These are phyloP conservation scores for Pogonomyrmex californicus DNA, from an alignment of 1,140 invertebrate genomes.

Conservation along the genomic window DNA sequence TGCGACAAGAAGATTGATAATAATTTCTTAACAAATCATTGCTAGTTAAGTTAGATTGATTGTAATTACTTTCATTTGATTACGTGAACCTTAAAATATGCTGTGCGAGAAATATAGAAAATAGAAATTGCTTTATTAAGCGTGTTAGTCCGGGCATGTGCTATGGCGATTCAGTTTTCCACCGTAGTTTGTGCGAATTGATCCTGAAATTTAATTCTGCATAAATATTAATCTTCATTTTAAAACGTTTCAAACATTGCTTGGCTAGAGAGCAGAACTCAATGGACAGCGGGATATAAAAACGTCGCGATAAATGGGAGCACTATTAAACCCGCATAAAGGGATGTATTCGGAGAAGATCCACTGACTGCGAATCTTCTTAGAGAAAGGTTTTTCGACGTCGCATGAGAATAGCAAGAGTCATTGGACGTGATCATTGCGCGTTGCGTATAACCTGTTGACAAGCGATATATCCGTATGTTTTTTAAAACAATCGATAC, in stretches of 20 bases:
- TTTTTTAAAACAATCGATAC: neutral
- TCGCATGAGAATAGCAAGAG: conserved; percentile 35
- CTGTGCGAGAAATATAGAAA: neutral
- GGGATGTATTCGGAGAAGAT: conserved; percentile 40
- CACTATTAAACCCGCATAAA: conserved; percentile 26
- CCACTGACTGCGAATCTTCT: neutral
- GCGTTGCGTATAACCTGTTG: conserved; percentile 57
- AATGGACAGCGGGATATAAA: conserved; percentile 13
- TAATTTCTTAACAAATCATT: neutral
- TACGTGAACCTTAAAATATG: neutral
- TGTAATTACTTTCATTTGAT: conserved; percentile 2
- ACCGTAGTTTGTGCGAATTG: neutral
- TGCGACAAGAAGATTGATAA: conserved; percentile 17
- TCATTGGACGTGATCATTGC: conserved; percentile 60
- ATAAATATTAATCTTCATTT: neutral
- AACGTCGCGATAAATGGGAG: neutral
- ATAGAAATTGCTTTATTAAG: conserved; percentile 31
- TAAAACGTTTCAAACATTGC: neutral
- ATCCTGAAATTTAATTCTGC: conserved; percentile 23
- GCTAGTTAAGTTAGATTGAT: neutral
- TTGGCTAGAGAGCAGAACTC: conserved; percentile 40
- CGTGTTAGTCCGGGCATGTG: neutral
- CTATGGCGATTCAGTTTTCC: conserved; percentile 24
- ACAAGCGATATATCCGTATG: conserved; percentile 4
- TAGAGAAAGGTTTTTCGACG: conserved; percentile 8